phyloP scores from a whole-genome alignment of 2,888 invertebrate species.

The Watsonalla cultraria region DNA sequence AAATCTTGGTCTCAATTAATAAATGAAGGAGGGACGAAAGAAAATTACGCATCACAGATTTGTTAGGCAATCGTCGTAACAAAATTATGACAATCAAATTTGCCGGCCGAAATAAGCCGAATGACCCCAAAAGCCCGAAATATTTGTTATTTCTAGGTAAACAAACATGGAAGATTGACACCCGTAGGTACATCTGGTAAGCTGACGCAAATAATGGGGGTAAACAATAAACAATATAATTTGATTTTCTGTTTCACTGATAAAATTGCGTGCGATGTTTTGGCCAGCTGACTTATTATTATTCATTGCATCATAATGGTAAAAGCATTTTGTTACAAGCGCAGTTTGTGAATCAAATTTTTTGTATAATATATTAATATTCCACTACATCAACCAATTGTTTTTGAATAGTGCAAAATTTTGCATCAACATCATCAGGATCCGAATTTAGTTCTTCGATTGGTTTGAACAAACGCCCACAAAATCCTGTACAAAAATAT shows the following conservation, averaged over 20 bases:
- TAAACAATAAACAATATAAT: constrained; percentile 76
- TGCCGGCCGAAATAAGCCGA: constrained; percentile 54
- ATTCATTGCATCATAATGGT: constrained; percentile 8
- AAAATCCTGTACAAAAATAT: no score
- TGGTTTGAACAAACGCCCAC: no score
- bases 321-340: background rate
- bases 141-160: constrained; percentile 75
- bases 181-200: constrained; percentile 73
- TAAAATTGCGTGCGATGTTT: constrained; percentile 61
- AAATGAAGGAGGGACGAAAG: background rate
- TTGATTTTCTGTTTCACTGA: constrained; percentile 59
- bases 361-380: no score
- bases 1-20: no score
- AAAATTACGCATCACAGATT: constrained; percentile 39
- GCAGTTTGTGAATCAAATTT: no score
- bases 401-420: no score
- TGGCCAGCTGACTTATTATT: constrained; percentile 20
- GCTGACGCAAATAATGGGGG: constrained; percentile 72
- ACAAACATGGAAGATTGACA: constrained; percentile 74
- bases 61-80: constrained; percentile 37
- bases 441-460: no score
- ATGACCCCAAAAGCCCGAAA: constrained; percentile 61
- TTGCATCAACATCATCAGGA: no score
- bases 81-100: constrained; percentile 69
- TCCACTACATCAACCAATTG: no score